Percentiles rank a stretch among this genome's conserved stretches.
phyloP scores from a whole-genome alignment of 2,113 vertebrate genomes.

The human (Homo sapiens) region DNA sequence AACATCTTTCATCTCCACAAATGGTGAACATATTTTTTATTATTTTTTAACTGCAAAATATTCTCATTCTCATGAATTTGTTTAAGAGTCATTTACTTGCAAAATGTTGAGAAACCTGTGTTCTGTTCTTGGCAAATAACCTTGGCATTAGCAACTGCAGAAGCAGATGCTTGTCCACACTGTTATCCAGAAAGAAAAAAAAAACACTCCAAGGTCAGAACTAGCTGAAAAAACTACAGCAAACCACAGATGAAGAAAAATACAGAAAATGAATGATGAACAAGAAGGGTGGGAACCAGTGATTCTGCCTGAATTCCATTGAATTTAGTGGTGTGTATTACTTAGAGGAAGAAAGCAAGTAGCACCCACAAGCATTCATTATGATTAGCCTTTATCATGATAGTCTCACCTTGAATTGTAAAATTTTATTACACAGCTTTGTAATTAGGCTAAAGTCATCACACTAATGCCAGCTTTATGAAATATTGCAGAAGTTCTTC shows the following conservation, averaged over 20 bases:
- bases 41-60: background rate
- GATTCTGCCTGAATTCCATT: background rate
- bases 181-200: constrained; percentile 51
- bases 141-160: background rate
- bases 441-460: background rate
- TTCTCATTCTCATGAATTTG: constrained; percentile 19
- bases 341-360: no score
- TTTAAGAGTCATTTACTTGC: constrained; percentile 15
- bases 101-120: constrained; percentile 38
- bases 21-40: background rate
- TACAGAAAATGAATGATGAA: constrained; percentile 51
- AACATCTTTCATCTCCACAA: background rate
- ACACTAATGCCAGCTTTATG: background rate
- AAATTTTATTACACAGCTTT: background rate
- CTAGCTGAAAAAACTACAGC: constrained; percentile 19
- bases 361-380: background rate
- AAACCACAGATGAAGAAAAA: constrained; percentile 38
- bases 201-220: constrained; percentile 52
- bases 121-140: constrained; percentile 30
- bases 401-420: background rate
- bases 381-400: background rate
- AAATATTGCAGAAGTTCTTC: background rate
- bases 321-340: accelerated
- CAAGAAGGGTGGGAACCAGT: background rate
- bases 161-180: constrained; percentile 42